Evolutionary conservation across 64 coral and sea anemone species (phyloP), one percentile per base, ranked within the genome.

Genomic region (Montipora cactus): DNA sequence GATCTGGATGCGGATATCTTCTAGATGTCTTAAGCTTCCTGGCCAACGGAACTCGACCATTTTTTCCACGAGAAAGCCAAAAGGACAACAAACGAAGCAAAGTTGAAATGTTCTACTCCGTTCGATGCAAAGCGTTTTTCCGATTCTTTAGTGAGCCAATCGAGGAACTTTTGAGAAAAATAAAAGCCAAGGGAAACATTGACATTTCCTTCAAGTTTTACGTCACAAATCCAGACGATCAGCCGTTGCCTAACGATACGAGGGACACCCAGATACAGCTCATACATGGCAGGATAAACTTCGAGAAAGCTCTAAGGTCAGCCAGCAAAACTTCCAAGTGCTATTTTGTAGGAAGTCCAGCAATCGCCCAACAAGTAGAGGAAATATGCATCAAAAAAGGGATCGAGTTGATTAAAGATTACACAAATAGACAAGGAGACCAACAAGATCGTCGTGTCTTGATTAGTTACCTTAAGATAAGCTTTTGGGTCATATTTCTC

Each of bases 331-430:
- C 61, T 5, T 81, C 93, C 3, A 16, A 49, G 44, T 89, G 88
- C 51, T 94, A 81, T 2, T 94, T 94, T 78, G 93, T 94, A 7
- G 93, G 93, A n/a, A 90, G 93, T 58, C 93, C 93, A 78, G 79
- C 70, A 51, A 90, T 94, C 15, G 93, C 93, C 14, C 79, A 94
- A 64, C 23, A 23, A 9, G 22, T 90, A 10, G 47, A 67, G 46
- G 28, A 90, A 78, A 85, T 90, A 16, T 94, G 93, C 69, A 47
- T 78, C 55, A 78, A 77, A 45, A 94, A 69, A 3, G 87, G 87
- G 5, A 28, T 94, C 9, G 89, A 19, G 12, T 49, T 94, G 4
- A 37, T 84, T 5, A 90, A 78, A 67, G 87, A 89, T 76, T 84
- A 84, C 48, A 94, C 93, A 67, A 94, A 94, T 47, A 87, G 87